Evolutionary conservation across 1,140 invertebrate genomes (phyloP).

Genomic region (Teleogryllus occipitalis): DNA sequence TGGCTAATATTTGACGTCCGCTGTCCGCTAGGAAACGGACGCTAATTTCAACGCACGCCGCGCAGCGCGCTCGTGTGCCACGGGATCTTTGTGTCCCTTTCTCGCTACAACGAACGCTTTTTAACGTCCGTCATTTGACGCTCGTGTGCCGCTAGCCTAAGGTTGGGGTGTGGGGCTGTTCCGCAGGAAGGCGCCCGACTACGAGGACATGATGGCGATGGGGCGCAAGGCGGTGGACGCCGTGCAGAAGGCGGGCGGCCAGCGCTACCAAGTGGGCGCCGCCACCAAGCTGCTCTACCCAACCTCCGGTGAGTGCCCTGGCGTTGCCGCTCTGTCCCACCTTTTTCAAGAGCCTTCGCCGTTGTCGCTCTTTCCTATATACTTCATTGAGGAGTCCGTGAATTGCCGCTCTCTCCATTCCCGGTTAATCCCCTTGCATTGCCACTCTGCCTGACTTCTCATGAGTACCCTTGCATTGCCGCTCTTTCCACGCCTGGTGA

Average conservation of each 20-base stretch:
- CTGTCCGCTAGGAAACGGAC: too few species aligned
- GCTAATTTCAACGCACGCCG: too few species aligned
- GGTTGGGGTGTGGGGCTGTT: too few species aligned
- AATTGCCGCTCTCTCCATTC: neutral
- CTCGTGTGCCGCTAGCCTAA: neutral
- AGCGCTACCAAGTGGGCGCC: slow-evolving; percentile 64
- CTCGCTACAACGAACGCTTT: neutral
- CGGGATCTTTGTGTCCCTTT: too few species aligned
- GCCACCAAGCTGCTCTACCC: slow-evolving; percentile 67
- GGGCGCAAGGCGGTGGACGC: slow-evolving; percentile 60
- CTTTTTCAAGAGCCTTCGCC: neutral
- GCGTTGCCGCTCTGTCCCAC: neutral
- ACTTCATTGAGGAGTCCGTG: neutral
- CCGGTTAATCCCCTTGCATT: neutral
- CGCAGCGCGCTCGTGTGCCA: too few species aligned
- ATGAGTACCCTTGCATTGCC: too few species aligned
- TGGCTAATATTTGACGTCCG: too few species aligned
- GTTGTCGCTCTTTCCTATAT: neutral
- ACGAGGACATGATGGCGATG: slow-evolving; percentile 58
- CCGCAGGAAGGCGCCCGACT: slow-evolving; percentile 42
- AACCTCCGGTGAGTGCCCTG: slow-evolving; percentile 42
- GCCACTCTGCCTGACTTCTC: too few species aligned
- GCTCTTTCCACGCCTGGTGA: neutral
- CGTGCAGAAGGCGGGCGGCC: slow-evolving; percentile 56
- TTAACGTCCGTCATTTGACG: neutral